Evolutionary conservation across 1,140 invertebrate species (phyloP).

Genomic region (Harpegnathos saltator): DNA sequence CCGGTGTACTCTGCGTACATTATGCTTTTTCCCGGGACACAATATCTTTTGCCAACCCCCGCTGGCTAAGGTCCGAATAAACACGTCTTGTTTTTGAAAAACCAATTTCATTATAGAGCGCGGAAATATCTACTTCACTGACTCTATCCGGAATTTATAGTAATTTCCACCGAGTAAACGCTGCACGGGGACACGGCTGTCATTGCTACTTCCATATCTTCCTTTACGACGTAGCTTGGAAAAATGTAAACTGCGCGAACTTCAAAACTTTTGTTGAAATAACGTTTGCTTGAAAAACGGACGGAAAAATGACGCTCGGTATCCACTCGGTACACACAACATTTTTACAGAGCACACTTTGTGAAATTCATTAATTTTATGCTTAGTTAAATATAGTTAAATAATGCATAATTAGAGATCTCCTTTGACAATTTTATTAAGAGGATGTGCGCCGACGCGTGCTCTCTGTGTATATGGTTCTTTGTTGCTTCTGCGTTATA

Average conservation of each 20-base stretch:
- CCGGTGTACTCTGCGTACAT: neutral
- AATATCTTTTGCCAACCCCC: slow-evolving; percentile 16
- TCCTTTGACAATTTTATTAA: neutral
- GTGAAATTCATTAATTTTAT: neutral
- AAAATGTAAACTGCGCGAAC: neutral
- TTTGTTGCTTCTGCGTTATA: neutral
- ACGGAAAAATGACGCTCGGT: neutral
- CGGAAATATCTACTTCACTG: neutral
- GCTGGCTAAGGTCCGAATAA: slow-evolving; percentile 17
- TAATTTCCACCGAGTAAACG: neutral
- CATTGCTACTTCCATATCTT: neutral
- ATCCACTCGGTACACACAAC: no score
- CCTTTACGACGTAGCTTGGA: neutral
- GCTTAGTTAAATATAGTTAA: neutral
- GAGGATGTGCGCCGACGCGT: neutral
- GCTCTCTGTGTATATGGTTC: neutral
- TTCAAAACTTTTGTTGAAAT: neutral
- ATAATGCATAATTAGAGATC: neutral
- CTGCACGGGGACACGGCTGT: neutral
- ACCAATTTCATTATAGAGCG: neutral
- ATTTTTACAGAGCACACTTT: neutral
- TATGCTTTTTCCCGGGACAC: slow-evolving; percentile 16
- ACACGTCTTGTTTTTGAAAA: neutral
- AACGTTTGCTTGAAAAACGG: neutral
- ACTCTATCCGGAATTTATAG: slow-evolving; percentile 2